Conservation (phyloP, 2,113 vertebrate genomes). For the Odocoileus hemionus region DNA sequence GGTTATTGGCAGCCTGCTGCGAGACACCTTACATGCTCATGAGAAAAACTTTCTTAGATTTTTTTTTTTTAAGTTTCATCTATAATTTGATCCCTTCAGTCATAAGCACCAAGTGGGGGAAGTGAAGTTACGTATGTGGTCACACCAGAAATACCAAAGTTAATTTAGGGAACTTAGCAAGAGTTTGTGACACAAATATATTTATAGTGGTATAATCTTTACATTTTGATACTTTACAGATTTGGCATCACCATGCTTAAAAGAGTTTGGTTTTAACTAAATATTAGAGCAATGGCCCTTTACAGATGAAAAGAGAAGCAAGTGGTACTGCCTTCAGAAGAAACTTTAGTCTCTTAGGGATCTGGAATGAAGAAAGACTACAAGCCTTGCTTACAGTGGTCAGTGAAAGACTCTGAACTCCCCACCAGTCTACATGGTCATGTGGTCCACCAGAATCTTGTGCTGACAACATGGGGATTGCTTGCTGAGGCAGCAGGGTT, state of each 20-base stretch:
- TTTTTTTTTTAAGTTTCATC: slow-evolving; percentile 9
- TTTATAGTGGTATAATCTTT: slow-evolving; percentile 3
- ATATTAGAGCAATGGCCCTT: background rate
- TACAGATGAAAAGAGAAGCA: background rate
- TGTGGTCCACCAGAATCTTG: background rate
- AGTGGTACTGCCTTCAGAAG: background rate
- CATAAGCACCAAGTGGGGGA: background rate
- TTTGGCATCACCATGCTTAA: background rate
- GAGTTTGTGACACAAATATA: slow-evolving; percentile 21
- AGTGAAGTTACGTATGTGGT: background rate
- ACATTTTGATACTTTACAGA: background rate
- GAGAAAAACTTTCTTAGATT: background rate
- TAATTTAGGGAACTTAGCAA: slow-evolving; percentile 54
- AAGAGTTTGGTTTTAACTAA: slow-evolving; percentile 30
- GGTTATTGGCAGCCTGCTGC: background rate
- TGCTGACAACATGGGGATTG: background rate
- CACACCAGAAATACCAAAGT: slow-evolving; percentile 44
- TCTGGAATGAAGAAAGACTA: background rate
- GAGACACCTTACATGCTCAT: background rate
- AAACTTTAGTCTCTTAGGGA: background rate
- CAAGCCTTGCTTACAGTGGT: background rate
- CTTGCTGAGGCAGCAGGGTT: slow-evolving; percentile 52
- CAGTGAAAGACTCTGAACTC: background rate
- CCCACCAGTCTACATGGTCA: slow-evolving; percentile 2
- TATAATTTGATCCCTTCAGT: background rate